These are phyloP conservation scores for Cyclura pinguis DNA, from an alignment of 2,797 vertebrate species.

Conservation along the genomic window DNA sequence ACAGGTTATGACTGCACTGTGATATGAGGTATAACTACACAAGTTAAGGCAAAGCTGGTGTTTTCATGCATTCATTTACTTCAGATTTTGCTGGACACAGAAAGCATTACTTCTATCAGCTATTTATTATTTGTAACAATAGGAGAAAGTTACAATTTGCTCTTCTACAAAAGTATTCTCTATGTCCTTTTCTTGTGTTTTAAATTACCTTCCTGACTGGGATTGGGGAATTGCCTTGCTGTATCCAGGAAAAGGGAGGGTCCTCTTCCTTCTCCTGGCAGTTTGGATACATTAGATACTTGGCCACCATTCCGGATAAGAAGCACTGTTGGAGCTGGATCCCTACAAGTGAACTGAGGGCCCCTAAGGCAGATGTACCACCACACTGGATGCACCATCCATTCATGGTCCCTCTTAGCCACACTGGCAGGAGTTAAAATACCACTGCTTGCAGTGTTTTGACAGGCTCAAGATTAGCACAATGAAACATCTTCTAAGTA, in stretches of 20 bases:
- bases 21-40: neutral
- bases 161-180: conserved; percentile 13
- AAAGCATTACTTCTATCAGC: conserved; percentile 8
- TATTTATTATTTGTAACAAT: neutral
- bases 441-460: neutral
- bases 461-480: conserved; percentile 35
- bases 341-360: no score
- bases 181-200: neutral
- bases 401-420: neutral
- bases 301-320: neutral
- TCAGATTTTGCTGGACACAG: neutral
- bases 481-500: conserved; percentile 38
- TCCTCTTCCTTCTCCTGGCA: neutral
- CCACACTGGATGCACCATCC: neutral
- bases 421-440: neutral
- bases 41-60: neutral
- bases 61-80: neutral
- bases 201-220: neutral
- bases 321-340: neutral
- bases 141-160: conserved; percentile 19
- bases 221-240: neutral
- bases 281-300: neutral
- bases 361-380: neutral
- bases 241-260: neutral
- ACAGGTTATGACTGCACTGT: neutral